These are phyloP conservation scores for Ips nitidus DNA, from an alignment of 1,140 invertebrate species.

Conservation along the genomic window DNA sequence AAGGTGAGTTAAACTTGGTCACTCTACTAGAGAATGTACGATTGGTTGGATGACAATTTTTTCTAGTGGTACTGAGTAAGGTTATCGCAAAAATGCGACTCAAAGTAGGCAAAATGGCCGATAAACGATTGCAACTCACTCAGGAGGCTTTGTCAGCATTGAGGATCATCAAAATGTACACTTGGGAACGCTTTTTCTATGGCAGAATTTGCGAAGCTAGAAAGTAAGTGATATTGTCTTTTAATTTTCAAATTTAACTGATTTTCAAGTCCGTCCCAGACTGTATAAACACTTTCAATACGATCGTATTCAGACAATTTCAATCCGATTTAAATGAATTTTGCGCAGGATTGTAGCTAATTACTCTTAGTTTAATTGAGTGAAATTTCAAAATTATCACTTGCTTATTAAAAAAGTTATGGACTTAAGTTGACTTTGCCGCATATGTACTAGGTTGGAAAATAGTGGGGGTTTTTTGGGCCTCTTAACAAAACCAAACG, in stretches of 20 bases:
- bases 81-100: conserved; percentile 36
- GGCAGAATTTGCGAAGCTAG: conserved; percentile 56
- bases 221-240: conserved; percentile 35
- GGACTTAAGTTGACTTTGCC: too few species aligned
- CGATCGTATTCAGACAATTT: too few species aligned
- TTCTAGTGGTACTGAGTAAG: conserved; percentile 40
- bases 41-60: background rate
- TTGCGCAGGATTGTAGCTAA: too few species aligned
- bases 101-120: conserved; percentile 57
- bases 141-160: conserved; percentile 84
- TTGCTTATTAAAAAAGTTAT: too few species aligned
- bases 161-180: conserved; percentile 86
- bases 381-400: too few species aligned
- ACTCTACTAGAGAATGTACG: background rate
- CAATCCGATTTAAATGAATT: too few species aligned
- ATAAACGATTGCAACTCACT: conserved; percentile 79
- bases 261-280: background rate
- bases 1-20: conserved; percentile 36
- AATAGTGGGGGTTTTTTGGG: too few species aligned
- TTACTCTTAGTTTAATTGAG: too few species aligned
- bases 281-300: too few species aligned
- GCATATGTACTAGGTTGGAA: too few species aligned
- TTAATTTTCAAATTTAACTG: background rate
- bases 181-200: conserved; percentile 81
- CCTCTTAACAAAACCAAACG: too few species aligned